These are phyloP conservation scores for Phalera bucephala DNA, from an alignment of 2,888 invertebrate species.

Conservation along the genomic window DNA sequence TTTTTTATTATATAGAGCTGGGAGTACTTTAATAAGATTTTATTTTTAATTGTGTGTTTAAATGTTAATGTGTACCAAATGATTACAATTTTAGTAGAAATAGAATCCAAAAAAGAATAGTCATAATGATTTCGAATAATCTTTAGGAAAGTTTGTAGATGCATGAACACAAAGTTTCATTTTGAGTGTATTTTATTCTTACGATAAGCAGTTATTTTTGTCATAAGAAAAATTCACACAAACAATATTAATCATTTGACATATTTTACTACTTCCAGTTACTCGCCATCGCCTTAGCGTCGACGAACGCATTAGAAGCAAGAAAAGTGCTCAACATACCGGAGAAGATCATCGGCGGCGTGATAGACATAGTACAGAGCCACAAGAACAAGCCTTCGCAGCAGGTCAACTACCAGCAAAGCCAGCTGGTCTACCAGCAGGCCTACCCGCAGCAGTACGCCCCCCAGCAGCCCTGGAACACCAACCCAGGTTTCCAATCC, in stretches of 20 bases:
- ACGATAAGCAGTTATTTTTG: too few species aligned
- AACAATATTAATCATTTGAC: not conserved
- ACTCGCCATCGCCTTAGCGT: constrained; percentile 26
- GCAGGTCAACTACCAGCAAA: constrained; percentile 16
- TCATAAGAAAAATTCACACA: too few species aligned
- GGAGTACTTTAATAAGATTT: too few species aligned
- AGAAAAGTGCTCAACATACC: constrained; percentile 59
- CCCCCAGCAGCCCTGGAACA: constrained; percentile 36
- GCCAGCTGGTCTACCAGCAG: constrained; percentile 28
- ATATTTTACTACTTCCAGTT: constrained; percentile 33
- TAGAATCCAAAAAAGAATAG: too few species aligned
- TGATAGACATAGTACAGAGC: constrained; percentile 71
- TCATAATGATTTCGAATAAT: too few species aligned
- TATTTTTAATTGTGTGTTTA: too few species aligned
- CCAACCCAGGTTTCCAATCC: constrained; percentile 30
- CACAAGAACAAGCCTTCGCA: constrained; percentile 65
- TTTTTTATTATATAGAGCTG: too few species aligned
- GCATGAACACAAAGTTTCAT: too few species aligned
- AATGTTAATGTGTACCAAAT: too few species aligned
- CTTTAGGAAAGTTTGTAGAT: too few species aligned
- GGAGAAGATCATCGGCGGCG: constrained; percentile 72
- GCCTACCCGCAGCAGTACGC: constrained; percentile 44
- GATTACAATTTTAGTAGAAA: too few species aligned
- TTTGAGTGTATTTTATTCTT: too few species aligned
- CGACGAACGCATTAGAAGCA: constrained; percentile 39